Evolutionary conservation across 2,888 invertebrate species (phyloP).

Genomic region (Andrena bucephala): DNA sequence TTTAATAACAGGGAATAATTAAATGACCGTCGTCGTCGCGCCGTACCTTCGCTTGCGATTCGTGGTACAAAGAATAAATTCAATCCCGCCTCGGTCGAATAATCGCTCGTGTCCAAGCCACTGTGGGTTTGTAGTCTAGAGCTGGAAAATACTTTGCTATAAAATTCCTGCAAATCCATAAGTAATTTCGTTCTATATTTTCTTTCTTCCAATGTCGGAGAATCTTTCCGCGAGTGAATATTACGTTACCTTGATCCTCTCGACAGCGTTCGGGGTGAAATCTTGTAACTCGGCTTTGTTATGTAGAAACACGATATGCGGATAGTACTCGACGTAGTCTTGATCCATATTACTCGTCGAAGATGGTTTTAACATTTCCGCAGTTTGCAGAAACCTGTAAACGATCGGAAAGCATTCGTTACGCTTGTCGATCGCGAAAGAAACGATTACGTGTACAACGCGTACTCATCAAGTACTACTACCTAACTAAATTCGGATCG

Average conservation of each 20-base stretch:
- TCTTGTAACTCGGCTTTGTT: slow-evolving; percentile 92
- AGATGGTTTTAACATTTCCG: slow-evolving; percentile 95
- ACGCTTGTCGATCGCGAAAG: neutral
- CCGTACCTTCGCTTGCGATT: slow-evolving; percentile 85
- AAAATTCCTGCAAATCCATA: slow-evolving; percentile 82
- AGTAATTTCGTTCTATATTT: slow-evolving; percentile 17
- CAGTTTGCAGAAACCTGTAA: slow-evolving; percentile 91
- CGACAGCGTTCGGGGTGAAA: slow-evolving; percentile 88
- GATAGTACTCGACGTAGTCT: slow-evolving; percentile 91
- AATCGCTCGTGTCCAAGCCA: slow-evolving; percentile 88
- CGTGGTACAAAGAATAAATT: slow-evolving; percentile 90
- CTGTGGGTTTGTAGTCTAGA: slow-evolving; percentile 89
- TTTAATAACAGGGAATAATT: neutral
- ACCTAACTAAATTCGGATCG: slow-evolving; percentile 93
- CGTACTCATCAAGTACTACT: slow-evolving; percentile 85
- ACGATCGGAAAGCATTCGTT: slow-evolving; percentile 37
- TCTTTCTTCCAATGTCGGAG: too few relatives aligned
- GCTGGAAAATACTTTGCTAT: slow-evolving; percentile 87
- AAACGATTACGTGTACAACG: neutral
- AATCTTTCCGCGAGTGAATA: too few relatives aligned
- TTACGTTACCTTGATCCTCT: slow-evolving; percentile 87
- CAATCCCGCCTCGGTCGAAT: slow-evolving; percentile 87
- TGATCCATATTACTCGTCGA: slow-evolving; percentile 88
- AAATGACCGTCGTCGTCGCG: neutral
- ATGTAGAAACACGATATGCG: slow-evolving; percentile 93